phyloP scores from a whole-genome alignment of 2,113 vertebrate genomes.

The Oncorhynchus clarkii region DNA sequence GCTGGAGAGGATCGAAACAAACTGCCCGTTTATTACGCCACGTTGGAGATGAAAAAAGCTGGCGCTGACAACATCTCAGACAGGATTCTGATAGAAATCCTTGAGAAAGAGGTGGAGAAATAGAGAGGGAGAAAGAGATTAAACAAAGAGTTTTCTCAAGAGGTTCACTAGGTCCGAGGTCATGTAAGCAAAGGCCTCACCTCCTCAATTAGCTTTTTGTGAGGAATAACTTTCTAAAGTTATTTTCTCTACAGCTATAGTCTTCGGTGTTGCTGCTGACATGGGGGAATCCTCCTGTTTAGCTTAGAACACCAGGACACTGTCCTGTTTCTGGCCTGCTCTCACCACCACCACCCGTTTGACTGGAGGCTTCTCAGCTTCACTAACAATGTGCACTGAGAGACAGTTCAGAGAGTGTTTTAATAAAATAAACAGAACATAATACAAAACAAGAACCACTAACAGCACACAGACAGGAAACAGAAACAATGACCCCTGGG shows the following conservation, averaged over 20 bases:
- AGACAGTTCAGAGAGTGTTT: too few species aligned
- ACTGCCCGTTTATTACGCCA: constrained; percentile 72
- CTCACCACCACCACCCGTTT: constrained; percentile 36
- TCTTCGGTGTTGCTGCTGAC: constrained; percentile 18
- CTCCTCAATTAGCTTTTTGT: constrained; percentile 27
- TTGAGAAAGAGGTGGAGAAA: constrained; percentile 15
- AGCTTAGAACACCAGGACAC: constrained; percentile 11
- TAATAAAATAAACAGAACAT: too few species aligned
- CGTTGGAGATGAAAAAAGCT: constrained; percentile 62
- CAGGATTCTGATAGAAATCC: constrained; percentile 75
- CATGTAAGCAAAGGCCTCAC: constrained; percentile 41
- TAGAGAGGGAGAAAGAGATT: constrained; percentile 5
- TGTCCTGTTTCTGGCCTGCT: constrained; percentile 19
- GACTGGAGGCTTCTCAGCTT: constrained; percentile 8
- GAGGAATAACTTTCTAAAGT: constrained; percentile 15
- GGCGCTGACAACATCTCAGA: constrained; percentile 75
- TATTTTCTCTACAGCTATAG: constrained; percentile 2
- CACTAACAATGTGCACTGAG: too few species aligned
- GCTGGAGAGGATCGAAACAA: constrained; percentile 76
- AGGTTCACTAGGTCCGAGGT: not conserved
- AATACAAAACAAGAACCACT: too few species aligned
- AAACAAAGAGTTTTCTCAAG: constrained; percentile 3
- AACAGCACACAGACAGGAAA: too few species aligned
- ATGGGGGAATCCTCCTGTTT: constrained; percentile 26
- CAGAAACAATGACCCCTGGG: too few species aligned